Percentiles rank a stretch among this genome's conserved stretches.
Evolutionary conservation across 23 tunicate genomes (phyloP).

Genomic region (Corella eumyota): DNA sequence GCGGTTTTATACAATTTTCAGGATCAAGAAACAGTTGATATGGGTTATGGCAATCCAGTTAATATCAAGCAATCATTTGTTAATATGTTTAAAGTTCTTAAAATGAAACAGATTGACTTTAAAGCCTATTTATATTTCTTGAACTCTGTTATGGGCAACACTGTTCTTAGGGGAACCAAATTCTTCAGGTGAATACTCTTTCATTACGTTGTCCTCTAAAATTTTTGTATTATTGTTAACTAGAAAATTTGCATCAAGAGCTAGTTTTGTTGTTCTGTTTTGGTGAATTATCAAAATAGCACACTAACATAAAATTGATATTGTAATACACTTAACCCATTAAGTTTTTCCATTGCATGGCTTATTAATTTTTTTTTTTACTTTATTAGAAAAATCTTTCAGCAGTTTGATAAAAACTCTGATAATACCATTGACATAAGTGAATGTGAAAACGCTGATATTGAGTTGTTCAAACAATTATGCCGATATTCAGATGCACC

Average conservation of each 20-base stretch:
- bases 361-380: background rate
- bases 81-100: background rate
- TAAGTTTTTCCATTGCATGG: too few species aligned
- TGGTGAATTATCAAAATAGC: too few species aligned
- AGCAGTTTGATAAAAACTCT: slow-evolving; percentile 17
- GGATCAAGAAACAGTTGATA: slow-evolving; percentile 87
- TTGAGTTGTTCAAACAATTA: slow-evolving; percentile 44
- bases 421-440: slow-evolving; percentile 9
- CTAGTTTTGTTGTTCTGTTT: too few species aligned
- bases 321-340: too few species aligned
- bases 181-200: too few species aligned
- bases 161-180: background rate
- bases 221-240: too few species aligned
- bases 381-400: slow-evolving; percentile 6
- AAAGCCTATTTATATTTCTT: slow-evolving; percentile 8
- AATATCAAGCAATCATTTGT: background rate
- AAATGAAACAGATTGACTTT: background rate
- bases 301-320: too few species aligned
- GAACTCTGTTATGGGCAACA: background rate
- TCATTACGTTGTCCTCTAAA: too few species aligned
- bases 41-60: slow-evolving; percentile 72
- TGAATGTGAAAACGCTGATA: slow-evolving; percentile 11
- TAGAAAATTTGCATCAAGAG: too few species aligned
- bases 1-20: too few species aligned
- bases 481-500: slow-evolving; percentile 28